Conservation (phyloP, 2,113 vertebrate genomes). For the Pimephales promelas region DNA sequence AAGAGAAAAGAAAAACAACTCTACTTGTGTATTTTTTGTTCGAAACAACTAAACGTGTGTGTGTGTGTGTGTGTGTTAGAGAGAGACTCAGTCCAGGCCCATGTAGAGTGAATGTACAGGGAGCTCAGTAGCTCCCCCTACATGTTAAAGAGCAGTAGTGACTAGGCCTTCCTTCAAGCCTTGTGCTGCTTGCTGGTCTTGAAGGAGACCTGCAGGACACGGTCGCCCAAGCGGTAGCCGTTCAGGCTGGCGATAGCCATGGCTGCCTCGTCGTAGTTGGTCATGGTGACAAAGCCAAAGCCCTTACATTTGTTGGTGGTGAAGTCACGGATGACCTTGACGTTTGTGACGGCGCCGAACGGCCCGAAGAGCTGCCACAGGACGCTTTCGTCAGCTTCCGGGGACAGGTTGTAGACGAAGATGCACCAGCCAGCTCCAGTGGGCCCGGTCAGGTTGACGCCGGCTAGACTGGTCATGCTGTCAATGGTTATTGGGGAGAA, state of each 20-base stretch:
- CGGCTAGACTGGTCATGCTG: conserved; percentile 88
- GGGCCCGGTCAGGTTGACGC: conserved; percentile 84
- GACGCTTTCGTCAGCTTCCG: conserved; percentile 93
- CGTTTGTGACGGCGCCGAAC: conserved; percentile 95
- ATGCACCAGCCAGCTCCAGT: conserved; percentile 92
- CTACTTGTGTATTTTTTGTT: conserved; percentile 68
- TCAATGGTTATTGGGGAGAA: conserved; percentile 91
- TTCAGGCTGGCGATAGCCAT: conserved; percentile 98
- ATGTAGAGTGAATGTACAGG: conserved; percentile 75
- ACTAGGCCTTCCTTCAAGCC: conserved; percentile 78
- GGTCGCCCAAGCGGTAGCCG: conserved; percentile 92
- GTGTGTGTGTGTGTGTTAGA: conserved; percentile 66
- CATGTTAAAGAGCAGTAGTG: conserved; percentile 67
- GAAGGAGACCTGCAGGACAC: conserved; percentile 97
- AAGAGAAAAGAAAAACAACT: conserved; percentile 78
- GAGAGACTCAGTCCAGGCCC: conserved; percentile 82
- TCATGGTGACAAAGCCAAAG: conserved; percentile 98
- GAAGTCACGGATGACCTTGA: conserved; percentile 97
- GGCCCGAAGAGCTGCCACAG: conserved; percentile 98
- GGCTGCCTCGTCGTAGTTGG: conserved; percentile 97
- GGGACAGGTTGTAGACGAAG: conserved; percentile 97
- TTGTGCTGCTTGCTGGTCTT: conserved; percentile 99
- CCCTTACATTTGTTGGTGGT: conserved; percentile 99
- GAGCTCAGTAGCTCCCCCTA: conserved; percentile 68
- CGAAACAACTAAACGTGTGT: conserved; percentile 70